Evolutionary conservation across 2,797 vertebrate species (phyloP).

Genomic region (Clarias laeviceps): DNA sequence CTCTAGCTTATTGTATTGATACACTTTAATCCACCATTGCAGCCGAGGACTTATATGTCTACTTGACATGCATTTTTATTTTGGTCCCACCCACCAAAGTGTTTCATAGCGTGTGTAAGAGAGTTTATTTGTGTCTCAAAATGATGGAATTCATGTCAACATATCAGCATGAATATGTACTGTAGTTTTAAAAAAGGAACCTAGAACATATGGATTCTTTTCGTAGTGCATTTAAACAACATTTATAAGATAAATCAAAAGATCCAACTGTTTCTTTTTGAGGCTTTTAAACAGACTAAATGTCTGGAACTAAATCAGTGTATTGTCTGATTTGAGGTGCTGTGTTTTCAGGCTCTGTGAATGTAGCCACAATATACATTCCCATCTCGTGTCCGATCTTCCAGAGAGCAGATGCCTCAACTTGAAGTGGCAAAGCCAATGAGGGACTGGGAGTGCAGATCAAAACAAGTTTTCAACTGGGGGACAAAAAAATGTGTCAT

Average conservation of each 20-base stretch:
- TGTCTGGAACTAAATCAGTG: slow-evolving; percentile 66
- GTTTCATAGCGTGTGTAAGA: neutral
- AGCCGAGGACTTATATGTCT: slow-evolving; percentile 17
- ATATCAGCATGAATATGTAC: neutral
- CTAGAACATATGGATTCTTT: neutral
- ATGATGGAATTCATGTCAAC: neutral
- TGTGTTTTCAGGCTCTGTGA: slow-evolving; percentile 67
- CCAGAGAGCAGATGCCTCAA: slow-evolving; percentile 63
- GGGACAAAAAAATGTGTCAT: slow-evolving; percentile 52
- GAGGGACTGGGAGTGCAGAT: slow-evolving; percentile 54
- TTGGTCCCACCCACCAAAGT: neutral
- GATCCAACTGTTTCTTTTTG: slow-evolving; percentile 15
- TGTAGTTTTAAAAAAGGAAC: neutral
- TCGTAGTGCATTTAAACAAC: neutral
- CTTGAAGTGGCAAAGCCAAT: slow-evolving; percentile 65
- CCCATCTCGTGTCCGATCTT: slow-evolving; percentile 69
- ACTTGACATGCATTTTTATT: neutral
- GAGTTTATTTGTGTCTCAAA: slow-evolving; percentile 5
- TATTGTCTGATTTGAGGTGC: slow-evolving; percentile 72
- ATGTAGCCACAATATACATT: slow-evolving; percentile 81
- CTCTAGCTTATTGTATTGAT: slow-evolving; percentile 37
- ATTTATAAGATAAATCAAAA: slow-evolving; percentile 23
- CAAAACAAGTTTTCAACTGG: slow-evolving; percentile 51
- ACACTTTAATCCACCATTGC: slow-evolving; percentile 23
- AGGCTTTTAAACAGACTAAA: slow-evolving; percentile 67